phyloP scores from a whole-genome alignment of 2,888 invertebrate species.

The Athripsodes cinereus region DNA sequence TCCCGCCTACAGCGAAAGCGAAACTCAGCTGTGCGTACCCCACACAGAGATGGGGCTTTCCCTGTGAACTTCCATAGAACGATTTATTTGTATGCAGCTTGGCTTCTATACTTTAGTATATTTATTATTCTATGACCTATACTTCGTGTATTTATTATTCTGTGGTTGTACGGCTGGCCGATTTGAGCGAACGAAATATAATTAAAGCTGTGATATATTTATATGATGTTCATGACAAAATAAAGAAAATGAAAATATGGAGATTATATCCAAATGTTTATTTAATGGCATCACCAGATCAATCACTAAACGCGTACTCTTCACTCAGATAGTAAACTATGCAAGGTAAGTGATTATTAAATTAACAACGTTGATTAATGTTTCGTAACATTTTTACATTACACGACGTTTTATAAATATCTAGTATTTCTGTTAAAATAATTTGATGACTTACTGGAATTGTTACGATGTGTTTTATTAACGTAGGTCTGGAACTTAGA shows the following conservation, averaged over 20 bases:
- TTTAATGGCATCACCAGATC: slow-evolving; percentile 39
- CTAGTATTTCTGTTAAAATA: not conserved
- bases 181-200: too few relatives aligned
- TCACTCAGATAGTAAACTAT: slow-evolving; percentile 44
- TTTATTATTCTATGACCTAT: too few relatives aligned
- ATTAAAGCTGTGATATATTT: too few relatives aligned
- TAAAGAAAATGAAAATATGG: slow-evolving; percentile 45
- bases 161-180: too few relatives aligned
- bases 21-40: too few relatives aligned
- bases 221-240: too few relatives aligned
- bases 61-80: too few relatives aligned
- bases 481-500: not conserved
- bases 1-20: too few relatives aligned
- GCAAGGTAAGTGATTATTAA: slow-evolving; percentile 37
- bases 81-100: too few relatives aligned
- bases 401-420: not conserved
- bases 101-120: too few relatives aligned
- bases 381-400: slow-evolving; percentile 6
- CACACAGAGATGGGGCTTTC: too few relatives aligned
- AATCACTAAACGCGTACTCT: slow-evolving; percentile 40
- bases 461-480: not conserved
- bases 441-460: not conserved
- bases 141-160: too few relatives aligned
- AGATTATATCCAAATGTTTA: slow-evolving; percentile 46
- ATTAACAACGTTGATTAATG: not conserved